A percentile compares a stretch with the other conserved stretches of the same genome.
These are phyloP conservation scores for Solea senegalensis DNA, from an alignment of 2,113 vertebrate genomes.

Conservation along the genomic window DNA sequence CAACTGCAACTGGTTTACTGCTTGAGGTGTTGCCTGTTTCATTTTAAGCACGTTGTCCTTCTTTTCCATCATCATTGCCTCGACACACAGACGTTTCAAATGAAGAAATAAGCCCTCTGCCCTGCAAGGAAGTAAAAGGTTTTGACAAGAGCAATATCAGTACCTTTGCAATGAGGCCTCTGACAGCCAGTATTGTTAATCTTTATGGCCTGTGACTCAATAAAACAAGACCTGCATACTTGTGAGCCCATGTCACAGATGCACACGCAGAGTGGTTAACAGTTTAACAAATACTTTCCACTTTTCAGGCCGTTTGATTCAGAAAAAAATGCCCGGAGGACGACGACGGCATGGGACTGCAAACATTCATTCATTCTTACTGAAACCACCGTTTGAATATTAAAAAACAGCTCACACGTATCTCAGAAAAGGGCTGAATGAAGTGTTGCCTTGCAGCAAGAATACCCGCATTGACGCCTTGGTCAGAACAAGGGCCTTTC, in stretches of 20 bases:
- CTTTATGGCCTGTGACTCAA: conserved; percentile 22
- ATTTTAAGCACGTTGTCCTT: background rate
- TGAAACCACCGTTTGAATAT: background rate
- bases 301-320: background rate
- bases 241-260: conserved; percentile 13
- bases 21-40: background rate
- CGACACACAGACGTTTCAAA: background rate
- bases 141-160: background rate
- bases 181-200: conserved; percentile 23
- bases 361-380: background rate
- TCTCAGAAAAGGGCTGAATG: background rate
- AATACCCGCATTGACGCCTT: no score
- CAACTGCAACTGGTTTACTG: conserved; percentile 15
- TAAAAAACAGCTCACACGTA: background rate
- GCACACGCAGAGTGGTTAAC: conserved; percentile 1
- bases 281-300: conserved; percentile 9
- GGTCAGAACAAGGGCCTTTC: no score
- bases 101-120: conserved; percentile 7
- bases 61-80: background rate
- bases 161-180: background rate
- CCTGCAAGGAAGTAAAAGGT: background rate
- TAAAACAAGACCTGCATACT: conserved; percentile 8
- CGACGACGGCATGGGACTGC: background rate
- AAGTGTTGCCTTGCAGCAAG: no score
- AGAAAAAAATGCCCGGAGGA: conserved; percentile 1